Percentiles rank a stretch among this genome's conserved stretches.
Conservation (phyloP, 2,888 invertebrate species). For the Drosophila melanosoma region DNA sequence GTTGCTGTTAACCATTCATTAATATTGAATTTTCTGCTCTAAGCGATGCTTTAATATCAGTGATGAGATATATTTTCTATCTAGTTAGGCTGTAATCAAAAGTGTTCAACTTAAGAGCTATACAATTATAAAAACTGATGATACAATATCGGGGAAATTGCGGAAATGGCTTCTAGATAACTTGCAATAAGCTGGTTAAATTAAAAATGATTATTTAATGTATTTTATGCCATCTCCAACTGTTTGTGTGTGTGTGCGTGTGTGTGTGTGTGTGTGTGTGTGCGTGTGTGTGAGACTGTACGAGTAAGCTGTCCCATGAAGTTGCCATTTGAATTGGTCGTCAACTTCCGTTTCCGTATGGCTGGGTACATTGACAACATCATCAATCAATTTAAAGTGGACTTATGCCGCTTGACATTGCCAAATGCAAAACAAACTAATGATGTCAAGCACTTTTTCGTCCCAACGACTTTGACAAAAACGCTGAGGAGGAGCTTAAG, state of each 20-base stretch:
- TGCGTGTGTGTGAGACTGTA: neutral
- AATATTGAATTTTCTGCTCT: neutral
- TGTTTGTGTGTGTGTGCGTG: slow-evolving; percentile 7
- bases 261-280: too few species aligned
- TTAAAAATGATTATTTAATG: slow-evolving; percentile 34
- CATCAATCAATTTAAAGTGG: slow-evolving; percentile 75
- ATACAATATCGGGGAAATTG: neutral
- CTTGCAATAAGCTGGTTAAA: slow-evolving; percentile 10
- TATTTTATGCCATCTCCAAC: slow-evolving; percentile 7
- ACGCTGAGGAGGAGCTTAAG: slow-evolving; percentile 18
- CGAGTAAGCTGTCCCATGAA: slow-evolving; percentile 11
- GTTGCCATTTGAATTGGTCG: slow-evolving; percentile 34
- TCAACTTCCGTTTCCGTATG: slow-evolving; percentile 34
- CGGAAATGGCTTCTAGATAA: neutral
- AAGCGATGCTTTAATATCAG: neutral
- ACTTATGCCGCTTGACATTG: slow-evolving; percentile 58
- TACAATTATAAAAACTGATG: neutral
- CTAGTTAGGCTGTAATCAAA: neutral
- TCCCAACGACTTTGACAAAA: slow-evolving; percentile 25
- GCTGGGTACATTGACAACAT: slow-evolving; percentile 40
- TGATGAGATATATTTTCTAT: too few species aligned
- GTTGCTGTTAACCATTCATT: neutral
- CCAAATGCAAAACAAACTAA: slow-evolving; percentile 68
- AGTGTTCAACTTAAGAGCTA: neutral
- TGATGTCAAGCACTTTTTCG: slow-evolving; percentile 53